Conservation (phyloP, 2,888 invertebrate species). For the Drosophila barbarae region DNA sequence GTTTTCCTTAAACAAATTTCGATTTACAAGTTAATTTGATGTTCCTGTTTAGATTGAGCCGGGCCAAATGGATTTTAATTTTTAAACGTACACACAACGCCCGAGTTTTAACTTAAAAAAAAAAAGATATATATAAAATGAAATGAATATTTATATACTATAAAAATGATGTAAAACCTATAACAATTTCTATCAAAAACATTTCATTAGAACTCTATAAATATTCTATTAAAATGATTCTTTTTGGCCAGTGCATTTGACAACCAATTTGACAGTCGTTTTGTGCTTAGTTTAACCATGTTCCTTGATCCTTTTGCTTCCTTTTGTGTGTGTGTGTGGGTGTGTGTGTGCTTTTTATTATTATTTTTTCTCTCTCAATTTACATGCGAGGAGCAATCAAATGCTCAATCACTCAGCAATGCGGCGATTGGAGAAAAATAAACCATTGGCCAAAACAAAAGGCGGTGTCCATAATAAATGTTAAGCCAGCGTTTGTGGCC, state of each 20-base stretch:
- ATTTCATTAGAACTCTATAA: not conserved
- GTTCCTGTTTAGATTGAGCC: not conserved
- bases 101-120: no score
- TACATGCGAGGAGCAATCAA: constrained; percentile 26
- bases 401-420: constrained; percentile 29
- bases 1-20: no score
- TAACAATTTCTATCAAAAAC: not conserved
- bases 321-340: not conserved
- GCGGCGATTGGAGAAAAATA: constrained; percentile 24
- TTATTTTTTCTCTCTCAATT: constrained; percentile 3
- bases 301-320: not conserved
- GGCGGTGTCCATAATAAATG: constrained; percentile 29
- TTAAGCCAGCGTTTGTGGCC: constrained; percentile 30
- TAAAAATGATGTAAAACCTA: no score
- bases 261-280: not conserved
- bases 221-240: not conserved
- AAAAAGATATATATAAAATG: no score
- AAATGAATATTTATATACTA: no score
- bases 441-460: constrained; percentile 16
- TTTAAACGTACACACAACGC: not conserved
- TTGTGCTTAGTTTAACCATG: not conserved
- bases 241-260: not conserved
- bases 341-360: not conserved
- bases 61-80: not conserved
- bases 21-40: constrained; percentile 1